Evolutionary conservation across 2,113 vertebrate genomes (phyloP), one percentile per base, ranked within the genome.

Genomic region (Morone chrysops): DNA sequence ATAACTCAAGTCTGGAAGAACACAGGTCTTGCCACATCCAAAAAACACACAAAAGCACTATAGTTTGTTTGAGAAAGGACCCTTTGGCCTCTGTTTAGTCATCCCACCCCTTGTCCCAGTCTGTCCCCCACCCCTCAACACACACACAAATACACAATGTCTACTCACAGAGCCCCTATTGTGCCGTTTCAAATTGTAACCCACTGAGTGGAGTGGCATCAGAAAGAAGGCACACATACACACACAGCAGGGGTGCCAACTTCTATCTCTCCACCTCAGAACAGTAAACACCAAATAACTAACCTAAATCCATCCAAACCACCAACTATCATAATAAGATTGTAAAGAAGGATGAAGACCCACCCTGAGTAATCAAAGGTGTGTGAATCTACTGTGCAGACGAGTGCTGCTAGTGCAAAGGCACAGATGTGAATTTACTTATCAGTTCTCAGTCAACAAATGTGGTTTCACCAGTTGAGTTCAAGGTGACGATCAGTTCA

Each of bases 91-190:
- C 81, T 48, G 81, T 90, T 89, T 80, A 78, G 84, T 70, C 83
- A 76, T 66, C 83, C 85, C 59, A 78, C 56, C 75, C 71, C 68
- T 81, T 53, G 69, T 81, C 69, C 31, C 87, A 31, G 76, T 78
- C 79, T 66, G 61, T 63, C 81, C 57, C 73, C 68, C 47, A 63
- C 43, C 20, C 70, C 31, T 51, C 57, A 70, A 41, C 61, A 70
- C 63, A 62, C 78, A 77, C 83, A 79, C 68, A 75, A 8, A 68
- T 4, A 50, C 80, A 76, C 77, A 61, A 17, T 56, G 47, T 77
- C 60, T 69, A 83, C 71, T 54, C 81, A 94, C 92, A 95, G 85
- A 89, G 92, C 41, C 22, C 63, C 84, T 80, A 91, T 94, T 93
- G 93, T 94, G 68, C 88, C 18, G 62, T 74, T 59, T 78, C 77